Evolutionary conservation across 2,797 vertebrate species (phyloP).

Genomic region (Babyrousa celebensis): DNA sequence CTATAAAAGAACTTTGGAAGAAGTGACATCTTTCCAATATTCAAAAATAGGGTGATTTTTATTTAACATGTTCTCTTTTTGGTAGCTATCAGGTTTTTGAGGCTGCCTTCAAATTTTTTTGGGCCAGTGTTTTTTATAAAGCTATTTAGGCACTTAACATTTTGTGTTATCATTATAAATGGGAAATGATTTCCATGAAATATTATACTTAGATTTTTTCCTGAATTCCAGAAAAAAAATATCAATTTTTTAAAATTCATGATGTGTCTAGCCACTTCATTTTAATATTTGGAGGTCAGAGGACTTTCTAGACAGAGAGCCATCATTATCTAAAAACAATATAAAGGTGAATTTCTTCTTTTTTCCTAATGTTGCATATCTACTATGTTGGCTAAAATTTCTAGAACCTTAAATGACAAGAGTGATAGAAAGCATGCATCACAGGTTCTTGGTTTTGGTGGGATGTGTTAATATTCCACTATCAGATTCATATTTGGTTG

Average conservation of each 20-base stretch:
- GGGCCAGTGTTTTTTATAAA: not conserved
- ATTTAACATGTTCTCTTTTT: not conserved
- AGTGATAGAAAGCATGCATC: not conserved
- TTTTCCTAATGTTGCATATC: not conserved
- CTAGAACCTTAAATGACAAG: not conserved
- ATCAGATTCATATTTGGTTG: not conserved
- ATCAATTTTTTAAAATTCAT: not conserved
- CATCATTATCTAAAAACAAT: not conserved
- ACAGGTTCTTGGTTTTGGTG: not conserved
- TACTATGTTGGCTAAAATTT: not conserved
- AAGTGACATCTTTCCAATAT: not conserved
- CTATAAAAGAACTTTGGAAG: not conserved
- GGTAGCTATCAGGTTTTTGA: not conserved
- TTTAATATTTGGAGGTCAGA: not conserved
- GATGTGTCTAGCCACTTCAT: not conserved
- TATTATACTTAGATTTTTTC: not conserved
- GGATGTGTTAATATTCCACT: not conserved
- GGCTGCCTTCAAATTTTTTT: not conserved
- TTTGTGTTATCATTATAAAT: not conserved
- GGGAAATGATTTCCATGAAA: slow-evolving; percentile 18
- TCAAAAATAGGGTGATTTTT: not conserved
- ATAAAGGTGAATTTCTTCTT: not conserved
- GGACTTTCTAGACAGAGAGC: not conserved
- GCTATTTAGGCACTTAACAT: not conserved
- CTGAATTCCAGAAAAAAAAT: not conserved